Evolutionary conservation across 2,113 vertebrate species (phyloP).

Genomic region (Hymenochirus boettgeri): DNA sequence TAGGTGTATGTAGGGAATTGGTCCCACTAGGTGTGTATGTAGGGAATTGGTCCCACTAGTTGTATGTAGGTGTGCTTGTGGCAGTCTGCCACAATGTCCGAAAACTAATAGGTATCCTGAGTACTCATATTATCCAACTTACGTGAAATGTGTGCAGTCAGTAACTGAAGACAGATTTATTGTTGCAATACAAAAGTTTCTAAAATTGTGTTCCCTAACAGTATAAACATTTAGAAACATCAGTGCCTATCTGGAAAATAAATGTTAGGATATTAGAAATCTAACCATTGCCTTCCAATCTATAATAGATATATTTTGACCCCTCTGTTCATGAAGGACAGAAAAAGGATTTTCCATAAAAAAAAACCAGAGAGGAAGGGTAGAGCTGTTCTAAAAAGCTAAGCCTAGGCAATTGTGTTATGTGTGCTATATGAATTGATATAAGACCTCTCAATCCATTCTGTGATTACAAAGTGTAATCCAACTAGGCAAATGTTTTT

Average conservation of each 20-base stretch:
- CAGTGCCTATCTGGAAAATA: background rate
- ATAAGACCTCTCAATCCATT: background rate
- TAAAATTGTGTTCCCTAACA: constrained; percentile 25
- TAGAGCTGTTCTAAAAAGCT: background rate
- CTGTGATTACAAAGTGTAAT: background rate
- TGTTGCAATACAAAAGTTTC: constrained; percentile 33
- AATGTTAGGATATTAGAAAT: background rate
- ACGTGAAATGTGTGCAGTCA: constrained; percentile 39
- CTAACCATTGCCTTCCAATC: background rate
- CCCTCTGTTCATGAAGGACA: no score
- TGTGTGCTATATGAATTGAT: background rate
- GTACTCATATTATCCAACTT: constrained; percentile 41
- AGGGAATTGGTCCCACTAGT: no score
- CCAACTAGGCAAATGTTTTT: background rate
- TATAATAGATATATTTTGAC: background rate
- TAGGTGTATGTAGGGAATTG: no score
- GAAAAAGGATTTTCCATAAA: no score
- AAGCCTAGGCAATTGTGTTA: background rate
- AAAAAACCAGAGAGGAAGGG: no score
- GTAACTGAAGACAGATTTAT: constrained; percentile 40
- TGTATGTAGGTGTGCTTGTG: constrained; percentile 40
- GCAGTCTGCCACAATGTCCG: constrained; percentile 38
- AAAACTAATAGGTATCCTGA: constrained; percentile 40
- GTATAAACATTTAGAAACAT: constrained; percentile 19
- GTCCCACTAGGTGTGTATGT: no score